These are phyloP conservation scores for Stichopus horrens DNA, from an alignment of 53 echinoderm and acorn worm species.

Conservation along the genomic window DNA sequence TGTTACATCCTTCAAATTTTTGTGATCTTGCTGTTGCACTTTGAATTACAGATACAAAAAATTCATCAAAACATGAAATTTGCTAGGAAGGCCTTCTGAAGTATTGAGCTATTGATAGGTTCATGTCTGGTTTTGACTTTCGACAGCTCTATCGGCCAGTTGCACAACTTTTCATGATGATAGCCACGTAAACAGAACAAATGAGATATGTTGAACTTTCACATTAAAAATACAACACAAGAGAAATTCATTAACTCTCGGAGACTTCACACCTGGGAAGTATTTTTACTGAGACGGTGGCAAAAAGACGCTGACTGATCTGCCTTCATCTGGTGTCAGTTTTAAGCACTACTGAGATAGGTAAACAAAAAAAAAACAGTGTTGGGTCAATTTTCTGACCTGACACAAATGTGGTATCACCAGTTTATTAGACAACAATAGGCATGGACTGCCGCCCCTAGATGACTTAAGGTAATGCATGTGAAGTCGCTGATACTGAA, in stretches of 20 bases:
- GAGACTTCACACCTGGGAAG: slow-evolving; percentile 4
- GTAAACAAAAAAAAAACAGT: not conserved
- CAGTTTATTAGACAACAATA: too few relatives aligned
- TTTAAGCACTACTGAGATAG: not conserved
- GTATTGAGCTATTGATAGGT: too few relatives aligned
- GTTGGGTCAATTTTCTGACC: not conserved
- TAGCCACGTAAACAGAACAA: not conserved
- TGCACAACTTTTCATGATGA: not conserved
- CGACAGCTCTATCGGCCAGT: not conserved
- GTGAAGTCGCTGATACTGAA: not conserved
- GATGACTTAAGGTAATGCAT: too few relatives aligned
- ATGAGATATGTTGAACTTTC: not conserved
- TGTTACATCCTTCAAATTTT: too few relatives aligned
- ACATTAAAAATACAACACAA: not conserved
- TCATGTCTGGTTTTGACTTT: not conserved
- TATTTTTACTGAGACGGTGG: not conserved
- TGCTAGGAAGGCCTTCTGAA: too few relatives aligned
- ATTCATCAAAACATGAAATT: too few relatives aligned
- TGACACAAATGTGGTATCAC: too few relatives aligned
- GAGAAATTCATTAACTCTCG: slow-evolving; percentile 9
- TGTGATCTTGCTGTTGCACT: too few relatives aligned
- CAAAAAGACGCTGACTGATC: not conserved
- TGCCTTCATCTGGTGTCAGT: not conserved
- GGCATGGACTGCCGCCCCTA: too few relatives aligned
- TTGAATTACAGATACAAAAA: too few relatives aligned